These are phyloP conservation scores for Dicrostonyx torquatus DNA, from an alignment of 2,797 vertebrate genomes.

Conservation along the genomic window DNA sequence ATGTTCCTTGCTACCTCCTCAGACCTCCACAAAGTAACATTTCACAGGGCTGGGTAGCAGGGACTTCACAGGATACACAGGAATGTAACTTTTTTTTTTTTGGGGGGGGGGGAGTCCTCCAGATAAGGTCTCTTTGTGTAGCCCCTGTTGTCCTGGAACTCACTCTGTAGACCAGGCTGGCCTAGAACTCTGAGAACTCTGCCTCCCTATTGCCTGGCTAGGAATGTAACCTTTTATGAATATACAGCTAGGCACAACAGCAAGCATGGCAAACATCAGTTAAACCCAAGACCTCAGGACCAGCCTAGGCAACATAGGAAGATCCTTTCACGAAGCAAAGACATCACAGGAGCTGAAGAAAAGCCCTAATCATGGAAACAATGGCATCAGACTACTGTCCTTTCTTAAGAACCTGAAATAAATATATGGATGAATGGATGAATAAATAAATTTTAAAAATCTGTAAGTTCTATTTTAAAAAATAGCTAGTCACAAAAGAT, in stretches of 20 bases:
- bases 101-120: no score
- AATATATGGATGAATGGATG: neutral
- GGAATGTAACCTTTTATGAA: neutral
- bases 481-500: neutral
- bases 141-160: no score
- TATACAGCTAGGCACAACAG: neutral
- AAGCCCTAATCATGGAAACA: neutral
- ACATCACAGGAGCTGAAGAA: neutral
- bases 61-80: neutral
- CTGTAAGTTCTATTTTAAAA: neutral
- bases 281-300: neutral
- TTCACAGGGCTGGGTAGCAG: neutral
- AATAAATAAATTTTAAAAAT: neutral
- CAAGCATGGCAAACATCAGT: neutral
- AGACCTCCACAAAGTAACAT: neutral
- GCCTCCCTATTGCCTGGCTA: neutral
- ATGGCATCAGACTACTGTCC: neutral
- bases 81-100: neutral
- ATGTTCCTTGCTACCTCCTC: neutral
- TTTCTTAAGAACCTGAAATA: neutral
- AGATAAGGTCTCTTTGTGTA: no score
- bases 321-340: neutral
- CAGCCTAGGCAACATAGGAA: neutral
- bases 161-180: no score
- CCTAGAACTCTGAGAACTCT: no score